phyloP scores from a whole-genome alignment of 2,797 vertebrate species.

The Taeniopygia guttata region DNA sequence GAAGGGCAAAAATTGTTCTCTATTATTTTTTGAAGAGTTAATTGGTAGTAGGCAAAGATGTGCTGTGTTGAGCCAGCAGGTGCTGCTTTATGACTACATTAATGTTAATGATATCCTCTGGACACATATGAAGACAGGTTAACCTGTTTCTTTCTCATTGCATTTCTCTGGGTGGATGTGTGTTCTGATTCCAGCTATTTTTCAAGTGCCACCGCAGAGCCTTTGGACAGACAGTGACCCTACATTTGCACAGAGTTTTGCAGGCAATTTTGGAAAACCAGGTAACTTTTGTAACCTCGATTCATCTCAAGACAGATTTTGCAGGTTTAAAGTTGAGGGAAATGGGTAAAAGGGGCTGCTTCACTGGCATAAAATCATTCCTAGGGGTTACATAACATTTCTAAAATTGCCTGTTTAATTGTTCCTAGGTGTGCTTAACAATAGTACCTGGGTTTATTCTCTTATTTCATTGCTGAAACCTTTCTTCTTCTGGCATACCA shows the following conservation, averaged over 20 bases:
- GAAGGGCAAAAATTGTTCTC: background rate
- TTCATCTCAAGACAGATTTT: background rate
- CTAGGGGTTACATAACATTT: background rate
- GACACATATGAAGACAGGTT: background rate
- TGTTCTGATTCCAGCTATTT: background rate
- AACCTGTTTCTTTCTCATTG: background rate
- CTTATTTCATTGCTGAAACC: background rate
- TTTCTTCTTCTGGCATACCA: background rate
- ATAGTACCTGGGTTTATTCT: background rate
- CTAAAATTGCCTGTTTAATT: background rate
- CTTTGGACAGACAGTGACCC: background rate
- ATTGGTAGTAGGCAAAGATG: constrained; percentile 37
- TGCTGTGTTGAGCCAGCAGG: constrained; percentile 35
- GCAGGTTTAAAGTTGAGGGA: background rate
- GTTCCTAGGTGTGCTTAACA: background rate
- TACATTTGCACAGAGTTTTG: background rate
- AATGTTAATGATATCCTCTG: constrained; percentile 52
- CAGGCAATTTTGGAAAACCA: background rate
- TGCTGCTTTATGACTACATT: constrained; percentile 55
- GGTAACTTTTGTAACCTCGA: background rate
- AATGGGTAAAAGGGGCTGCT: background rate
- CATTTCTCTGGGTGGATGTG: background rate
- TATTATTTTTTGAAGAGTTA: constrained; percentile 54
- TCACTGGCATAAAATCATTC: background rate
- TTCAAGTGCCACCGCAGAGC: background rate